Evolutionary conservation across 2,113 vertebrate genomes (phyloP).

Genomic region (human): DNA sequence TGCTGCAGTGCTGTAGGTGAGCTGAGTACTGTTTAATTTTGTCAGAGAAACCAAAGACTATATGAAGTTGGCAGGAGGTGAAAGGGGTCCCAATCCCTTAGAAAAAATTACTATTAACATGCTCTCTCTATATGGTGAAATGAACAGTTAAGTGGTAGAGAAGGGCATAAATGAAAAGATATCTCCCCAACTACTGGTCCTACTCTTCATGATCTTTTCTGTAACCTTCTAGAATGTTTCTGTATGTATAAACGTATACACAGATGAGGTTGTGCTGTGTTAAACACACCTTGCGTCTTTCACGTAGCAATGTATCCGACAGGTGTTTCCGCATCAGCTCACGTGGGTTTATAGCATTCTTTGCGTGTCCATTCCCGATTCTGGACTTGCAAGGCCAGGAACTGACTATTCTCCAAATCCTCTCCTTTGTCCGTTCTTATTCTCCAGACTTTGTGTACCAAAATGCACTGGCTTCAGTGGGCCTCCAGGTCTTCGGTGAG

Average conservation of each 20-base stretch:
- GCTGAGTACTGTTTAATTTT: not conserved
- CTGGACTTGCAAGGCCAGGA: not conserved
- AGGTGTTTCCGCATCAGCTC: not conserved
- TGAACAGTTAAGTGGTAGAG: not conserved
- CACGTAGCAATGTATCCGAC: rapidly evolving
- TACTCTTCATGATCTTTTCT: not conserved
- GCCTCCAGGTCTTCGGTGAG: conserved; percentile 69
- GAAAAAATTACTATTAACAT: not conserved
- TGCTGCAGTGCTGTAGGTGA: not conserved
- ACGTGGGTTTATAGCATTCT: not conserved
- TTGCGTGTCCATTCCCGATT: not conserved
- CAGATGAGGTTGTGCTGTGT: not conserved
- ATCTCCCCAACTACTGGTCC: rapidly evolving
- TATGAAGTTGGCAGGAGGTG: not conserved
- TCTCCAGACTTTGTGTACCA: conserved; percentile 59
- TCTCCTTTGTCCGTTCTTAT: conserved; percentile 63
- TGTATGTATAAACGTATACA: rapidly evolving
- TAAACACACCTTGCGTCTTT: not conserved
- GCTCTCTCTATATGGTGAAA: rapidly evolving
- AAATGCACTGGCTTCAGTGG: conserved; percentile 74
- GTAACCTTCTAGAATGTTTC: not conserved
- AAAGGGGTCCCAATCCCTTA: not conserved
- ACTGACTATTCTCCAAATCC: conserved; percentile 46
- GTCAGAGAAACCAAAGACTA: not conserved
- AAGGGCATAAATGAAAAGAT: not conserved